Base-by-base conservation (phyloP, 2,888 invertebrate species). In the Anoplius nigerrimus region DNA sequence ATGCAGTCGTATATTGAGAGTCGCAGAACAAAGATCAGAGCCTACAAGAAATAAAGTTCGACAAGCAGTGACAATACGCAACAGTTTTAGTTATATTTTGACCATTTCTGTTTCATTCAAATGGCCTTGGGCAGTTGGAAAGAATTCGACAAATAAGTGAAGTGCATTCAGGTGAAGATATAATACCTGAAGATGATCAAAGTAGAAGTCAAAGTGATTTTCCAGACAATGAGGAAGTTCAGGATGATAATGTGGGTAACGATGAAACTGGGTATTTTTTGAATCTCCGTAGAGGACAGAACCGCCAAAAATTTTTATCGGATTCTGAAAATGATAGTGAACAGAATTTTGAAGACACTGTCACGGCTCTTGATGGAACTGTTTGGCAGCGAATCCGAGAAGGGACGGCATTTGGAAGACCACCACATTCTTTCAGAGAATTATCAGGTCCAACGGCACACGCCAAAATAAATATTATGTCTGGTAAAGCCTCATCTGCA, bases 401-500 rank as follows among this genome's bases (percentile, higher is more conserved):
- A 61, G 43, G 53, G 53, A 46, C 59, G 59, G 15, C 59, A 59
- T 24, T 48, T 48, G 59, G 51, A 51, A 59, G 51, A 59, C 61
- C 43, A 61, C 16, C 52, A 61, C 16, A 43, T 53, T 20, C 61
- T 43, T 62, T 74, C 60, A 72, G 67, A 45, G 57, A 63, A 54
- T 62, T 65, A 16, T 48, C 52, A 57, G 52, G 63, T 1, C 60
- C 65, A 55, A 69, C 62, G 63, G 51, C 45, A 13, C 65, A 59
- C 57, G 67, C 53, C 27, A 72, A 74, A 58, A 57, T 53, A 64
- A 74, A 72, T 61, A 57, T 75, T 58, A 66, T 65, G 62, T 52
- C 18, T 42, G 58, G 42, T 69, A 59, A 51, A 24, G 24, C 65
- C 18, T 62, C 15, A 57, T 69, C 65, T 60, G 63, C 69, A 55